Evolutionary conservation across 2,113 vertebrate genomes (phyloP).

Genomic region (Falcunculus frontatus): DNA sequence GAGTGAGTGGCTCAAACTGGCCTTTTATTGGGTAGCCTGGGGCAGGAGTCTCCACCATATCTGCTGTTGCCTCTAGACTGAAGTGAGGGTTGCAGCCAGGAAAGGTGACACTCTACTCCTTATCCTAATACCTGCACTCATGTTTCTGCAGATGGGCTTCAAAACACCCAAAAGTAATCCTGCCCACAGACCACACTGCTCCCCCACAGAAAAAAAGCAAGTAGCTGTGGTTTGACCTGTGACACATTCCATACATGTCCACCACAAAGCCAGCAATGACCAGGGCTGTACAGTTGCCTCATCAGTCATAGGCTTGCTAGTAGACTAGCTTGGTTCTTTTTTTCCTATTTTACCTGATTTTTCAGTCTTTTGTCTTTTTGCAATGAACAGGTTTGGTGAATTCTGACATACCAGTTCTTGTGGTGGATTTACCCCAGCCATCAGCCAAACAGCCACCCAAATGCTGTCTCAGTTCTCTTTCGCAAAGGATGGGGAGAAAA

Average conservation of each 20-base stretch:
- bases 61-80: background rate
- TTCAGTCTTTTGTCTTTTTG: background rate
- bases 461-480: background rate
- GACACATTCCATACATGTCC: no score
- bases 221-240: background rate
- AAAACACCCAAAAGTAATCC: background rate
- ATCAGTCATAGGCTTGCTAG: background rate
- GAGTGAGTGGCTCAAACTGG: background rate
- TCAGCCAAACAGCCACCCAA: background rate
- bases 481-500: background rate
- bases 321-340: background rate
- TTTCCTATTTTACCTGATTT: background rate
- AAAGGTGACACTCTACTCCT: background rate
- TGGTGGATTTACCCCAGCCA: background rate
- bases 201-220: background rate
- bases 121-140: background rate
- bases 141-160: background rate
- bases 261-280: background rate
- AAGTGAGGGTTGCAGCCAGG: background rate
- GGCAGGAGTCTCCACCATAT: background rate
- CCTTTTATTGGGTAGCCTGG: fast-evolving
- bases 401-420: background rate
- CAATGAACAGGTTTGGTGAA: background rate
- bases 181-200: background rate
- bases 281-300: background rate